A percentile compares a stretch with the other conserved stretches of the same genome.
Conservation (phyloP, 2,888 invertebrate genomes). For the Neoaliturus tenellus region DNA sequence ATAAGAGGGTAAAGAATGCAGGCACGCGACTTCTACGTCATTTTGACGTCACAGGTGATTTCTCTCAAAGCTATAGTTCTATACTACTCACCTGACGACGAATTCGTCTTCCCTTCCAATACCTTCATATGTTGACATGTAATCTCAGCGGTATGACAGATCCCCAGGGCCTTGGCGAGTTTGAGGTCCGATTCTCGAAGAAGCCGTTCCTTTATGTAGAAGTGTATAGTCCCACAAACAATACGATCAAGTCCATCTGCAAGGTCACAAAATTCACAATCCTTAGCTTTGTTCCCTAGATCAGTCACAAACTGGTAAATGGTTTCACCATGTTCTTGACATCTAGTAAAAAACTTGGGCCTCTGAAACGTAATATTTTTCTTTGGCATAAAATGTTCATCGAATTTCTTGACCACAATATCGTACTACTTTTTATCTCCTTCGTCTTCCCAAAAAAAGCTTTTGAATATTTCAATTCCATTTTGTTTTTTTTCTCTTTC, state of each 20-base stretch:
- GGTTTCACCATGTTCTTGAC: constrained; percentile 61
- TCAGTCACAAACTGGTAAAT: constrained; percentile 59
- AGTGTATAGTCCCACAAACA: too few relatives aligned
- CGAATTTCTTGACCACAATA: constrained; percentile 61
- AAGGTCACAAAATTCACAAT: constrained; percentile 60
- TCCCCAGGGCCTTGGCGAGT: too few relatives aligned
- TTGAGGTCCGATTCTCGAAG: too few relatives aligned
- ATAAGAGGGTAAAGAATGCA: too few relatives aligned
- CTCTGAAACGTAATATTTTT: constrained; percentile 63
- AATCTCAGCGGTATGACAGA: constrained; percentile 57
- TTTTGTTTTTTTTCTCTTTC: too few relatives aligned
- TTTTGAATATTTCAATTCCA: constrained; percentile 61
- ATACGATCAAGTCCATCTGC: constrained; percentile 60
- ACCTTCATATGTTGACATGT: constrained; percentile 12
- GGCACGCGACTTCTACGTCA: too few relatives aligned
- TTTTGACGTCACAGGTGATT: too few relatives aligned
- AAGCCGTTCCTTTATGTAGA: too few relatives aligned
- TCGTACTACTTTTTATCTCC: constrained; percentile 57
- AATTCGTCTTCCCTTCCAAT: too few relatives aligned
- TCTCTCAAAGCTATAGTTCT: too few relatives aligned
- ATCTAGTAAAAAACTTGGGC: constrained; percentile 64
- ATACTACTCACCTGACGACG: too few relatives aligned
- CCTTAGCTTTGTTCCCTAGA: too few relatives aligned
- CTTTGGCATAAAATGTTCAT: constrained; percentile 63
- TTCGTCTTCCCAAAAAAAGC: constrained; percentile 55